Base-by-base conservation (phyloP, 2,888 invertebrate species). In the Nymphalis c-album region DNA sequence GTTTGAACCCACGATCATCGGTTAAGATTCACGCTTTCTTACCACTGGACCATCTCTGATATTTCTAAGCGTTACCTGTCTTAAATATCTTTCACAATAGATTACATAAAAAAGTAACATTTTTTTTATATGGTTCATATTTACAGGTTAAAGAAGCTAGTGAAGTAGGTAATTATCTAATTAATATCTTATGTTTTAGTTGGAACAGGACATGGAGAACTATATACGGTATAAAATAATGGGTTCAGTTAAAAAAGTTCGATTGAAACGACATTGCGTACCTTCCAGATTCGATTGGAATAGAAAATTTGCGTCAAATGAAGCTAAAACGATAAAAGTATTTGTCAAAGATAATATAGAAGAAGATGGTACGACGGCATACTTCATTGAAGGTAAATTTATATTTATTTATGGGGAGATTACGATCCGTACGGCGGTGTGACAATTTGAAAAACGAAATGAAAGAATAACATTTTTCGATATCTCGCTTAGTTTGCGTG, bases 191-290 rank as follows among this genome's bases (percentile, higher is more conserved):
- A 17, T n/a, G 48, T 71, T 71, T 55, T 47, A 71, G 71, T 40
- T 71, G 50, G 51, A 58, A 63, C 47, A 67, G 17, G 71, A 71
- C 47, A 71, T 71, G 67, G 71, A 68, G 50, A 71, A 71, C 35
- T 71, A 67, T 45, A 62, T 67, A 18, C 10, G 57, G 18, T 71
- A 69, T 58, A 69, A 64, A 64, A 64, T 71, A 71, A 71, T 71
- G 71, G 69, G 69, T 22, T 69, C 68, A 3, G 71, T 71, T 22
- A 63, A 67, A 64, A 64, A 18, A 46, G 60, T 71, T 63, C 31
- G 47, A 60, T 64, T 71, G 67, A 69, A 69, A 64, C 61, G 58
- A 6, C 7, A 64, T 13, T 57, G 57, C 40, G 16, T 51, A 51
- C 51, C 61, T 6, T 61, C 51, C 40, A 35, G 51, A n/a, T 51